phyloP scores from a whole-genome alignment of 2,888 invertebrate species.

The Congeria kusceri region DNA sequence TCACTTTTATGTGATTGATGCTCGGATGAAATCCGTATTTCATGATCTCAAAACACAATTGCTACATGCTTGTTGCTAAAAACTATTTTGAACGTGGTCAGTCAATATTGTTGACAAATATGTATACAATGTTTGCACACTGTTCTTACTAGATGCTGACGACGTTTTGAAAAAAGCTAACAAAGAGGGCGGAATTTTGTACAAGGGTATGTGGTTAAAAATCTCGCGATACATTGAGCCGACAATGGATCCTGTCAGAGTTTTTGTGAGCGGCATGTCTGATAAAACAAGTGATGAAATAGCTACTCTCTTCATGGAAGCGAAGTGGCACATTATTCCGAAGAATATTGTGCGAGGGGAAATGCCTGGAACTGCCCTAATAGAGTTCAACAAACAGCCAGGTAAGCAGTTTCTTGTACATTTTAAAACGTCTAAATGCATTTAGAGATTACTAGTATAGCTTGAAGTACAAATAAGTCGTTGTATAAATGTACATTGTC shows the following conservation, averaged over 20 bases:
- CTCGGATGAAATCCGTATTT: too few species aligned
- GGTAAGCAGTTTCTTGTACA: constrained; percentile 3
- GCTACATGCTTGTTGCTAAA: too few species aligned
- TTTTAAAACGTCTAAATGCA: too few species aligned
- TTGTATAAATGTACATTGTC: too few species aligned
- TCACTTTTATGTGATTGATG: too few species aligned
- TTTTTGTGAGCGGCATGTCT: constrained; percentile 40
- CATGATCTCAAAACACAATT: too few species aligned
- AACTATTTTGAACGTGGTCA: too few species aligned
- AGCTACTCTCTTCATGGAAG: constrained; percentile 17
- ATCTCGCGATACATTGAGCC: constrained; percentile 31
- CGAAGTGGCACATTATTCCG: constrained; percentile 3
- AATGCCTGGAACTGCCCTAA: constrained; percentile 50
- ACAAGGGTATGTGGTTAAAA: background rate
- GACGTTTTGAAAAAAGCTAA: constrained; percentile 6
- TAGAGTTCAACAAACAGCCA: constrained; percentile 28
- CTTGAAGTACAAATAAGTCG: too few species aligned
- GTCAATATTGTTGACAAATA: too few species aligned
- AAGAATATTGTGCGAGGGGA: constrained; percentile 20
- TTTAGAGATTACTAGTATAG: too few species aligned
- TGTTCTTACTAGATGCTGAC: constrained; percentile 11
- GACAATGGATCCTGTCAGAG: constrained; percentile 24
- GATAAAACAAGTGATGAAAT: constrained; percentile 39
- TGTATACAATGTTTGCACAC: background rate
- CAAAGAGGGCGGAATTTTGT: background rate